A percentile compares a stretch with the other conserved stretches of the same genome.
phyloP scores from a whole-genome alignment of 2,888 invertebrate genomes.

The Drosophila siamana region DNA sequence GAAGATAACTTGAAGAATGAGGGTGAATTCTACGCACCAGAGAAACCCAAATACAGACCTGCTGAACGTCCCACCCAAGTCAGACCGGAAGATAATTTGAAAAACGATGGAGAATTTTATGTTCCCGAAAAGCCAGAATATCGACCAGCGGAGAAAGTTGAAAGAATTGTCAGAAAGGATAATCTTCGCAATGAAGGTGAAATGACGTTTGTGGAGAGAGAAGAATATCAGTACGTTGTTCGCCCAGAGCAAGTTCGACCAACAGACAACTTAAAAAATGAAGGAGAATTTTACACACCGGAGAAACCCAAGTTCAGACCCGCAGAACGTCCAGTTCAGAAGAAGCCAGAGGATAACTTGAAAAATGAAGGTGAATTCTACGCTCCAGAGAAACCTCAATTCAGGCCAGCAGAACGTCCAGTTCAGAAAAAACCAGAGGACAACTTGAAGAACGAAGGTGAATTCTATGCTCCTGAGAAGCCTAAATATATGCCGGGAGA shows the following conservation, averaged over 20 bases:
- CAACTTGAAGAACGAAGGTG: conserved; percentile 87
- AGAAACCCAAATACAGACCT: conserved; percentile 85
- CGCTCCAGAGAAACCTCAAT: conserved; percentile 85
- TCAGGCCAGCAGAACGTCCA: conserved; percentile 84
- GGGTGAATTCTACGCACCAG: conserved; percentile 86
- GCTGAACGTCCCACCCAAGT: conserved; percentile 85
- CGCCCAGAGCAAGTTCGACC: conserved; percentile 85
- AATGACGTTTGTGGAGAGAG: conserved; percentile 85
- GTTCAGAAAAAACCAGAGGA: conserved; percentile 86
- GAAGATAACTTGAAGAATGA: conserved; percentile 86
- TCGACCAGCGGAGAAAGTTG: conserved; percentile 79
- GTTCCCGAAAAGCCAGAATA: conserved; percentile 81
- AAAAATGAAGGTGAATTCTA: conserved; percentile 84
- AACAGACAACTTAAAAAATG: conserved; percentile 86
- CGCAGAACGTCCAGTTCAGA: conserved; percentile 84
- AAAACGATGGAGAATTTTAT: conserved; percentile 40
- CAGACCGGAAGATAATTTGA: conserved; percentile 85
- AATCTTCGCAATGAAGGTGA: conserved; percentile 86
- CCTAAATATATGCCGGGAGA: not conserved
- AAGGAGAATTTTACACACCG: conserved; percentile 87
- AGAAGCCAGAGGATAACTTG: conserved; percentile 85
- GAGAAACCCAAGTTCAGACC: conserved; percentile 85
- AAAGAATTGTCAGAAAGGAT: conserved; percentile 64
- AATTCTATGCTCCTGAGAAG: conserved; percentile 85
- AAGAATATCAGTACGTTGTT: conserved; percentile 86